Conservation (phyloP, 2,113 vertebrate species). For the Craseonycteris thonglongyai region DNA sequence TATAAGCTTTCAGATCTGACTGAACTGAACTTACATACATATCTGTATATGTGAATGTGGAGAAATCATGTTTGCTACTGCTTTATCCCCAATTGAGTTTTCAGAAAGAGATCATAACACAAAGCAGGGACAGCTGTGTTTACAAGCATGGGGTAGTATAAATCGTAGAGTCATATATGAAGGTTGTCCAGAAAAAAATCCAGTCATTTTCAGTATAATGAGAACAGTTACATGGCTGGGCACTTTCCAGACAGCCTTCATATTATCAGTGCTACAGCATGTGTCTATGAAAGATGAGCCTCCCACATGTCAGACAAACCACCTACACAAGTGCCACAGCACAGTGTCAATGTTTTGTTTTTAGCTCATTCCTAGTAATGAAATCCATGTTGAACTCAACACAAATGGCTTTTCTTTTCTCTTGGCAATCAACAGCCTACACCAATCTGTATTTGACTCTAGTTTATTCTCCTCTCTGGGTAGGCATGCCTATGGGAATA, state of each 20-base stretch:
- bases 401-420: not conserved
- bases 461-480: not conserved
- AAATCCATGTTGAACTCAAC: not conserved
- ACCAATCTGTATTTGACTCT: not conserved
- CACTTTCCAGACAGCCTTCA: too few species aligned
- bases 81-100: slow-evolving; percentile 4
- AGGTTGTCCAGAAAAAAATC: too few species aligned
- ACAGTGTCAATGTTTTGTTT: not conserved
- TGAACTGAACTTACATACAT: not conserved
- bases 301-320: slow-evolving; percentile 16
- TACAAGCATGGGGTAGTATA: not conserved
- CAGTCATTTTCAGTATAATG: too few species aligned
- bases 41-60: not conserved
- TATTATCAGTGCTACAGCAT: not conserved
- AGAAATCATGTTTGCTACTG: not conserved
- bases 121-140: not conserved
- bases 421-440: not conserved
- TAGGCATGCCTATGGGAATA: not conserved
- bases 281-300: not conserved
- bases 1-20: not conserved
- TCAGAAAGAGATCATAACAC: not conserved
- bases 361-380: not conserved
- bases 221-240: too few species aligned
- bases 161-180: not conserved
- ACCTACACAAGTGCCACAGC: not conserved